Base-by-base conservation (phyloP, 30 jellyfish, hydroid and myxozoan species). In the Aurelia sp. region DNA sequence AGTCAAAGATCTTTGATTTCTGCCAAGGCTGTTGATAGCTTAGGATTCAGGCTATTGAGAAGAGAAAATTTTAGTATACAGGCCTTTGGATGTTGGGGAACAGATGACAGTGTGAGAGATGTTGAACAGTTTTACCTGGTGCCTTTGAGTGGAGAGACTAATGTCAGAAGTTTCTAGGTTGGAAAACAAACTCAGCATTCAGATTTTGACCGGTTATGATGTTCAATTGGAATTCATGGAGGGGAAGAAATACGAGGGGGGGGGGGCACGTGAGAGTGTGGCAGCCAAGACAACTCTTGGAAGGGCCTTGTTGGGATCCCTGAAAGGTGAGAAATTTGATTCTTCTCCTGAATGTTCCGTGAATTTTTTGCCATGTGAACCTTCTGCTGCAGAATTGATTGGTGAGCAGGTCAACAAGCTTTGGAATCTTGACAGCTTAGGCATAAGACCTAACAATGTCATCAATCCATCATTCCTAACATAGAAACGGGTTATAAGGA, bases 41-140 rank as follows among this genome's bases (percentile, higher is more conserved):
- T 81, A 68, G 84, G 91, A 2, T 24, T 81, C 21, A 81, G 72
- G 84, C 91, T 85, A 65, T 85, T 67, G 76, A 81, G 76, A 67
- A 68, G 73, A 66, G 84, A 67, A 57, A 41, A 50, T 50, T 31
- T 81, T 48, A 20, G 50, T 35, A 70, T 81, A 52, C 66, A 58
- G 73, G 91, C 91, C 13, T 81, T 81, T 68, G 82, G 91, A 30
- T 4, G 85, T 50, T 66, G 65, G 4, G 91, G 66, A 68, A 10
- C 84, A 13, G 85, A 66, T 20, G 44, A 58, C 35, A 41, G 48
- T 5, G 74, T 66, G 76, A 67, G 85, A 67, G 76, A 67, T 31
- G 85, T 81, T 2, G 90, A 47, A 85, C 66, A 44, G 48, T n/a
- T 67, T 68, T 81, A 47, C 66, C 82, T 81, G 2, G 63, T 47